Evolutionary conservation across 2,113 vertebrate species (phyloP).

Genomic region (Pedionomus torquatus): DNA sequence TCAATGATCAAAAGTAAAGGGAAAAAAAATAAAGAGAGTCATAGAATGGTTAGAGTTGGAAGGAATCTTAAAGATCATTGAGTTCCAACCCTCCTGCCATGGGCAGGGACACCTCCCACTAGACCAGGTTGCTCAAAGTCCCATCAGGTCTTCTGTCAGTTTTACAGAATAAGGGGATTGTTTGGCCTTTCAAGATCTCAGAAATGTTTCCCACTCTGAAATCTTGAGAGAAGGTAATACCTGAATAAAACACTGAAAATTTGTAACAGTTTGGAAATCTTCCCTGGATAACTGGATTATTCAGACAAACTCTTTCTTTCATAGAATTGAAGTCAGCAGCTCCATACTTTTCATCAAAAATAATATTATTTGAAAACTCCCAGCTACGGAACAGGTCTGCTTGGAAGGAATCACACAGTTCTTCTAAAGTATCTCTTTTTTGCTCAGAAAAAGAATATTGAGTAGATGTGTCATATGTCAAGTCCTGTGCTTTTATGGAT

Average conservation of each 20-base stretch:
- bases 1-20: background rate
- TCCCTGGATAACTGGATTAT: background rate
- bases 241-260: background rate
- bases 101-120: background rate
- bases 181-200: background rate
- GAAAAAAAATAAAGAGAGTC: background rate
- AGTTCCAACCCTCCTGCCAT: background rate
- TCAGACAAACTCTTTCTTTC: background rate
- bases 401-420: background rate
- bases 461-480: background rate
- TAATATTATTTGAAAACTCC: background rate
- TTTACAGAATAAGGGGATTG: background rate
- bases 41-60: background rate
- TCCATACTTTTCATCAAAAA: background rate
- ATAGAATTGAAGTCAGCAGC: background rate
- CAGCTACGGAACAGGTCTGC: background rate
- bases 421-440: background rate
- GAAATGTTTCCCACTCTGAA: background rate
- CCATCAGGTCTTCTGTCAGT: background rate
- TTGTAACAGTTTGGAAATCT: background rate
- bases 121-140: background rate
- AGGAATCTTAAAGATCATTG: background rate
- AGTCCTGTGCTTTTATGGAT: background rate
- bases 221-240: background rate
- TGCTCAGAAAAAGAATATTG: background rate